phyloP scores from a whole-genome alignment of 2,113 vertebrate genomes.

The Mirounga angustirostris region DNA sequence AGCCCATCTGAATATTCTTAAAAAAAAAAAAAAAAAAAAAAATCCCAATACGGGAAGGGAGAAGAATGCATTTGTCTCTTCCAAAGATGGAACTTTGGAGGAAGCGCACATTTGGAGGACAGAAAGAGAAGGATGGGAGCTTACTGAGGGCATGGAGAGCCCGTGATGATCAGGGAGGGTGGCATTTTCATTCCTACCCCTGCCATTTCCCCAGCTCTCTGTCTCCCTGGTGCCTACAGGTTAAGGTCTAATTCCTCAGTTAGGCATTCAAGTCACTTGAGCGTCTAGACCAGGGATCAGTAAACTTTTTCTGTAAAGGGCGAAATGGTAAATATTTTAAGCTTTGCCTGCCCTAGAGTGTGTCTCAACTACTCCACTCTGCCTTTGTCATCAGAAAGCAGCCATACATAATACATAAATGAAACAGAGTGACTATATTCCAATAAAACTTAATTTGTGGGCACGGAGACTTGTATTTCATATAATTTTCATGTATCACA shows the following conservation, averaged over 20 bases:
- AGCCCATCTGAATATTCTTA: slow-evolving; percentile 27
- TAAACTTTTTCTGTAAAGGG: not conserved
- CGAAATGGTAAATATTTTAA: not conserved
- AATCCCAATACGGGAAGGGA: slow-evolving; percentile 43
- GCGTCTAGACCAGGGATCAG: not conserved
- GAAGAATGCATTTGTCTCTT: slow-evolving; percentile 56
- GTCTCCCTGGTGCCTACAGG: not conserved
- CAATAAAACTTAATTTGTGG: not conserved
- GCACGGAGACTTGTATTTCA: not conserved
- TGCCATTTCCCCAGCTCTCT: not conserved
- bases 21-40: not conserved
- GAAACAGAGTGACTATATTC: not conserved
- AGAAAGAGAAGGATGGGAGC: not conserved
- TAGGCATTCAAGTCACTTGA: not conserved
- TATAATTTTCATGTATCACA: not conserved
- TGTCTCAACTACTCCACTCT: not conserved
- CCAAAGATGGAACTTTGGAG: slow-evolving; percentile 49
- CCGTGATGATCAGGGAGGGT: not conserved
- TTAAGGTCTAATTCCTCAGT: not conserved
- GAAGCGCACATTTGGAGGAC: not conserved
- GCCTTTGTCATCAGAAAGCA: not conserved
- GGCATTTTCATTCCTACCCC: not conserved
- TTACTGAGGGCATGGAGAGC: not conserved
- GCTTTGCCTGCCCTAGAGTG: not conserved
- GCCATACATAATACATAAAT: not conserved